phyloP scores from a whole-genome alignment of 1,140 invertebrate species.

The Macrosteles quadrilineatus region DNA sequence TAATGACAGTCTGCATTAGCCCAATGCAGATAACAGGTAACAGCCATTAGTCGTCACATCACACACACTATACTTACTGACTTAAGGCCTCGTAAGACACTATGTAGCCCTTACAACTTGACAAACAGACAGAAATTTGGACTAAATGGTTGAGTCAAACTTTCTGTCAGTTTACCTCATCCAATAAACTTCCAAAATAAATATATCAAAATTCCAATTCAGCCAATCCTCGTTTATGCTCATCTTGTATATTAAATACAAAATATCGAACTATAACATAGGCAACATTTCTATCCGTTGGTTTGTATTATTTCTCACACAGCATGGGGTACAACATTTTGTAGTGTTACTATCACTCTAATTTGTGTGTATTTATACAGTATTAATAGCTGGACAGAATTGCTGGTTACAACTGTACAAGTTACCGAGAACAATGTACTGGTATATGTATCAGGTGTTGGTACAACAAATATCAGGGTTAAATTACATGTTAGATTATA shows the following conservation, averaged over 20 bases:
- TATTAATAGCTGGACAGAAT: too few relatives aligned
- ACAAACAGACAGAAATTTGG: not conserved
- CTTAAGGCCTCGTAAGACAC: not conserved
- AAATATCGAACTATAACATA: not conserved
- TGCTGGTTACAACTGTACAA: too few relatives aligned
- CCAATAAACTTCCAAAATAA: not conserved
- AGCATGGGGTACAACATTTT: too few relatives aligned
- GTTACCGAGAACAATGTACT: too few relatives aligned
- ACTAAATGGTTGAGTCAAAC: not conserved
- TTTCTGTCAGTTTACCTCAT: not conserved
- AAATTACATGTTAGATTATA: too few relatives aligned
- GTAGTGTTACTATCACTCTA: too few relatives aligned
- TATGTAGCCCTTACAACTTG: not conserved
- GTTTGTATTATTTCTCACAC: too few relatives aligned
- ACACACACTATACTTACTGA: not conserved
- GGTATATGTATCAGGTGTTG: too few relatives aligned
- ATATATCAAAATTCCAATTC: not conserved
- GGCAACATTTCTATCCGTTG: not conserved
- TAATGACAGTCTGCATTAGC: not conserved
- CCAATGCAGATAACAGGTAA: not conserved
- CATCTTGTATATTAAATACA: not conserved
- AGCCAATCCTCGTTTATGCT: not conserved
- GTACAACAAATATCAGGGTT: too few relatives aligned
- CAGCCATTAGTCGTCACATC: not conserved
- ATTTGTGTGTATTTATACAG: too few relatives aligned